phyloP scores from a whole-genome alignment of 2,797 vertebrate genomes.

The Brachymystax lenok region DNA sequence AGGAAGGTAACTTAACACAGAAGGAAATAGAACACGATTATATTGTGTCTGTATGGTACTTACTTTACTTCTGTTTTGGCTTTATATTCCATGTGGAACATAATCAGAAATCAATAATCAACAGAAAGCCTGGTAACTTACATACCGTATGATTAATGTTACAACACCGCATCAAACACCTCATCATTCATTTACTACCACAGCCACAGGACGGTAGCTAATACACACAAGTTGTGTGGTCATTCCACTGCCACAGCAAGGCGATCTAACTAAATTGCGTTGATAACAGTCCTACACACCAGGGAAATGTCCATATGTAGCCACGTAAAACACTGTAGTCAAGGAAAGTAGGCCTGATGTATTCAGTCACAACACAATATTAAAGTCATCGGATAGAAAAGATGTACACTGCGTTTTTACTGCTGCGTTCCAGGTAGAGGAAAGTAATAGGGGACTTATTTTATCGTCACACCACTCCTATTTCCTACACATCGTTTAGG shows the following conservation, averaged over 20 bases:
- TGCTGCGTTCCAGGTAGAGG: background rate
- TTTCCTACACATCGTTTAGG: background rate
- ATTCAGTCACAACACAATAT: too few relatives aligned
- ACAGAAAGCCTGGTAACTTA: too few relatives aligned
- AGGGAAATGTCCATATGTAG: too few relatives aligned
- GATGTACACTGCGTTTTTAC: background rate
- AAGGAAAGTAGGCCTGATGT: too few relatives aligned
- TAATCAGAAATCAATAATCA: too few relatives aligned
- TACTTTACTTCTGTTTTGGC: too few relatives aligned
- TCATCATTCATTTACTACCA: background rate
- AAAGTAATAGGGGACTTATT: background rate
- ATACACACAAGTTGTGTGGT: background rate
- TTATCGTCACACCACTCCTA: background rate
- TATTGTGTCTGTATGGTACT: too few relatives aligned
- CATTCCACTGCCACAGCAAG: background rate
- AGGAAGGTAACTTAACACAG: constrained; percentile 72
- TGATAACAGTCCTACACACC: background rate
- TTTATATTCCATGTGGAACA: too few relatives aligned
- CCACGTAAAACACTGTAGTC: too few relatives aligned
- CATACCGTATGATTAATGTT: too few relatives aligned
- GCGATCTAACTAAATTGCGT: background rate
- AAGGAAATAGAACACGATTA: background rate
- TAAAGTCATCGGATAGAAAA: background rate
- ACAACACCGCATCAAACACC: background rate
- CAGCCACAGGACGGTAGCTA: background rate